A percentile compares a stretch with the other conserved stretches of the same genome.
Conservation (phyloP, 2,888 invertebrate genomes). For the Cybosia mesomella region DNA sequence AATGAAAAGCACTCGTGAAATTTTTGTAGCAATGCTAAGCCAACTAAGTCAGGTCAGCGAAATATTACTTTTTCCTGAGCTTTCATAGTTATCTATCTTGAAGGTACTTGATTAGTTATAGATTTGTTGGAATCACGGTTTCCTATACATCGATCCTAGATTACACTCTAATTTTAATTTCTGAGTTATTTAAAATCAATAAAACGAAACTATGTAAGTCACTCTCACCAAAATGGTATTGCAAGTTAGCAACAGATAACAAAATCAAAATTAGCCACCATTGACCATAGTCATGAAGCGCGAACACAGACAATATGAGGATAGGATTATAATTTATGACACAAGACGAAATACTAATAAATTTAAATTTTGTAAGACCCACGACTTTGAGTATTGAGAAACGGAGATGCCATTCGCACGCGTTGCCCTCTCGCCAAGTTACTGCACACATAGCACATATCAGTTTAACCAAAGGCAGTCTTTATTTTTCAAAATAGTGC, state of each 20-base stretch:
- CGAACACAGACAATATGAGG: no score
- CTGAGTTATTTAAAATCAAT: constrained; percentile 63
- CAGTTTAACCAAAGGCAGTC: no score
- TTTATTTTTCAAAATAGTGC: no score
- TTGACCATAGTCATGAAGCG: no score
- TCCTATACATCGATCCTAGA: constrained; percentile 28
- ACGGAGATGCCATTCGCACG: no score
- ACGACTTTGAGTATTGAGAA: no score
- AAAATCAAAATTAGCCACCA: not conserved
- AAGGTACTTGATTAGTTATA: constrained; percentile 7
- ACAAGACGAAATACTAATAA: no score
- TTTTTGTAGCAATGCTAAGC: constrained; percentile 15
- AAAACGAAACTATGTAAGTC: constrained; percentile 54
- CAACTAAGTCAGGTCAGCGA: constrained; percentile 28
- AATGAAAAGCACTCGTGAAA: constrained; percentile 26
- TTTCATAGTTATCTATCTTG: constrained; percentile 41
- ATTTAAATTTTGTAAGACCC: no score
- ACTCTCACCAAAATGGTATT: constrained; percentile 13
- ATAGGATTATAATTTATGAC: no score
- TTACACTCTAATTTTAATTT: constrained; percentile 49
- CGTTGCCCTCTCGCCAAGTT: no score
- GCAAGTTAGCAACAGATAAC: constrained; percentile 33
- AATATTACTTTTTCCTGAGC: constrained; percentile 27
- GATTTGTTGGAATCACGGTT: constrained; percentile 21
- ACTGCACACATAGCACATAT: no score